Percentiles rank a stretch among this genome's conserved stretches.
Evolutionary conservation across 2,113 vertebrate genomes (phyloP).

Genomic region (Anolis carolinensis): DNA sequence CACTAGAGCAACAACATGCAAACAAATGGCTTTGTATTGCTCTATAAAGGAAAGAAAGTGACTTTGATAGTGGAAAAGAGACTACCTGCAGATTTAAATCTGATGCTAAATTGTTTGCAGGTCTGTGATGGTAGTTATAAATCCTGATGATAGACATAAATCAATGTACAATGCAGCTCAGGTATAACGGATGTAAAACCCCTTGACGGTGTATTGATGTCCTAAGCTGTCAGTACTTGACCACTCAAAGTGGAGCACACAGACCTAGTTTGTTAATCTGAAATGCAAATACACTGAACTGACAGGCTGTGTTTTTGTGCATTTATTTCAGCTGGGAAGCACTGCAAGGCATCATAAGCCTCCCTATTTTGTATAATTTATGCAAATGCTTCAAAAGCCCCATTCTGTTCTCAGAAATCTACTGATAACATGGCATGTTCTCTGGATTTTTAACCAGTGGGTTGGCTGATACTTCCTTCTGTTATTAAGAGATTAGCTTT

Average conservation of each 20-base stretch:
- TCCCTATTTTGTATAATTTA: slow-evolving; percentile 59
- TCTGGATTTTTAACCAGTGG: slow-evolving; percentile 28
- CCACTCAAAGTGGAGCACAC: slow-evolving; percentile 21
- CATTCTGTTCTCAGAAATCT: slow-evolving; percentile 50
- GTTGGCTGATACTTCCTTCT: slow-evolving; percentile 21
- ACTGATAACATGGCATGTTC: slow-evolving; percentile 35
- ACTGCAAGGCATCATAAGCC: slow-evolving; percentile 39
- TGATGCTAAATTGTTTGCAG: slow-evolving; percentile 46
- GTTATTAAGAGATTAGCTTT: slow-evolving; percentile 40
- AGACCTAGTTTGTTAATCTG: slow-evolving; percentile 48
- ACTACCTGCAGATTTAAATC: slow-evolving; percentile 38
- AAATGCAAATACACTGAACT: slow-evolving; percentile 43
- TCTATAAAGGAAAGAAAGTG: slow-evolving; percentile 26
- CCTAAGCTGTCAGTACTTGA: slow-evolving; percentile 46
- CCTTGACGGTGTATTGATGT: slow-evolving; percentile 18
- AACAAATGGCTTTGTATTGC: slow-evolving; percentile 35
- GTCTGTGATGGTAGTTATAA: slow-evolving; percentile 42
- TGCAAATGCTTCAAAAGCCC: slow-evolving; percentile 54
- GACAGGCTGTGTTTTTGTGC: slow-evolving; percentile 54
- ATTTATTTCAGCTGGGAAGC: slow-evolving; percentile 52
- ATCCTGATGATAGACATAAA: slow-evolving; percentile 32
- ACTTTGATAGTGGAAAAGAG: slow-evolving; percentile 36
- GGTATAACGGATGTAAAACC: slow-evolving; percentile 28
- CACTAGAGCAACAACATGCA: slow-evolving; percentile 19
- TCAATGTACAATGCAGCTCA: slow-evolving; percentile 22